Evolutionary conservation across 2,888 invertebrate genomes (phyloP), one percentile per base, ranked within the genome.

Genomic region (Mechanitis mazaeus): DNA sequence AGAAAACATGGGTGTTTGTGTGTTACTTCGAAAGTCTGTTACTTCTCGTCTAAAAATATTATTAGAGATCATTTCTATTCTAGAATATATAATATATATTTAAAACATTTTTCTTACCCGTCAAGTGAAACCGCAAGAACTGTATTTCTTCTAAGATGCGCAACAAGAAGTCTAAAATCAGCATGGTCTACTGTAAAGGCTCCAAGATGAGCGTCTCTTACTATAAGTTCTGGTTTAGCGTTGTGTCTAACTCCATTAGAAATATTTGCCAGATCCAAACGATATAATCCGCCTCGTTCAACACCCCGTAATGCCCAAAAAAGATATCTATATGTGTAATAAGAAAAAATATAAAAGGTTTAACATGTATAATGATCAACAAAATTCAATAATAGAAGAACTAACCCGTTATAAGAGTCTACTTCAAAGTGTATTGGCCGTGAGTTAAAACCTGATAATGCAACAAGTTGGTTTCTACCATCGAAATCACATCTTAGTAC

Each of bases 331-430:
- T 58, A 77, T 75, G 12, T 57, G 12, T 57, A 46, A 56, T 45
- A n/a, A 45, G 3, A 20, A 9, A 2, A 53, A 35, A 28, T 46
- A 33, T 12, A 6, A 7, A 58, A 12, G 12, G 6, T 4, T 54
- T 31, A n/a, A 42, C 38, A 38, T 11, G 28, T 55, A 54, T 47
- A 57, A 55, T 54, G 12, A 53, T 54, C 1, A n/a, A 45, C 50
- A 55, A 12, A 12, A 42, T 60, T 6, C 54, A 47, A 54, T 12
- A 31, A 35, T 35, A 77, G 88, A 84, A 83, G 2, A 5, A 50
- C 50, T 50, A 9, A 95, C 92, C 98, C 98, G 80, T 98, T 98
- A 74, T 95, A 94, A 45, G 98, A 96, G 88, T 98, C 98, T 0
- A 97, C 95, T 86, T 96, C 95, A 70, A 98, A 92, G 74, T 96